Conservation (phyloP, 2,797 vertebrate genomes). For the Remorina albescens region DNA sequence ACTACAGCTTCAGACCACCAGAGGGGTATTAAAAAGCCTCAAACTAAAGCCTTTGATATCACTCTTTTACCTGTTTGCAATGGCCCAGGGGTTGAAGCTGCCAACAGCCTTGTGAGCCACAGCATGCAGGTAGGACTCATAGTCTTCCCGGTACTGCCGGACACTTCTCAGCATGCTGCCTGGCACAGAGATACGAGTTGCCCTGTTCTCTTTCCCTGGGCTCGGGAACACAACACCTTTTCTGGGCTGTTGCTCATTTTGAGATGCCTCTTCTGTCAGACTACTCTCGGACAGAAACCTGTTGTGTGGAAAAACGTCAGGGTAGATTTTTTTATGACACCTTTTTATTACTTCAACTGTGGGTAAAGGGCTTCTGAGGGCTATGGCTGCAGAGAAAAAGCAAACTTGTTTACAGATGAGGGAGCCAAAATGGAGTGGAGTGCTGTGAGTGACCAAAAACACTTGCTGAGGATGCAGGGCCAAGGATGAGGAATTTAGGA, state of each 20-base stretch:
- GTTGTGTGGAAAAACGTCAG: constrained; percentile 37
- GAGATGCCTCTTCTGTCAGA: constrained; percentile 62
- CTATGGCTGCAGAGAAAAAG: constrained; percentile 26
- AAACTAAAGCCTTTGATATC: not conserved
- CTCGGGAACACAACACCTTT: constrained; percentile 36
- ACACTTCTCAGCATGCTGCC: constrained; percentile 83
- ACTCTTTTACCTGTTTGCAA: constrained; percentile 88
- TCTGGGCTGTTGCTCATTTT: constrained; percentile 44
- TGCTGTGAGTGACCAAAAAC: constrained; percentile 30
- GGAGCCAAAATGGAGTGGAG: constrained; percentile 23
- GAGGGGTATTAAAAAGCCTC: not conserved
- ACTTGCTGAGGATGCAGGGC: constrained; percentile 15
- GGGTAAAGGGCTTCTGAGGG: constrained; percentile 13
- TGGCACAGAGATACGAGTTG: constrained; percentile 81
- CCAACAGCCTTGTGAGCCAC: constrained; percentile 87
- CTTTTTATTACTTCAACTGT: constrained; percentile 38
- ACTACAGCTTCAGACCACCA: not conserved
- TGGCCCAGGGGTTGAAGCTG: constrained; percentile 89
- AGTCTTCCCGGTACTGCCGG: constrained; percentile 83
- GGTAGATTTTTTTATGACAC: too few relatives aligned
- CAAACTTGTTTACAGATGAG: constrained; percentile 26
- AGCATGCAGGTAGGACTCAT: constrained; percentile 84
- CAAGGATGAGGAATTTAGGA: constrained; percentile 52
- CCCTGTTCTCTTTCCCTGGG: constrained; percentile 39
- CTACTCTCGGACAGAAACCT: constrained; percentile 75